These are phyloP conservation scores for Diachasmimorpha longicaudata DNA, from an alignment of 1,140 invertebrate species.

Conservation along the genomic window DNA sequence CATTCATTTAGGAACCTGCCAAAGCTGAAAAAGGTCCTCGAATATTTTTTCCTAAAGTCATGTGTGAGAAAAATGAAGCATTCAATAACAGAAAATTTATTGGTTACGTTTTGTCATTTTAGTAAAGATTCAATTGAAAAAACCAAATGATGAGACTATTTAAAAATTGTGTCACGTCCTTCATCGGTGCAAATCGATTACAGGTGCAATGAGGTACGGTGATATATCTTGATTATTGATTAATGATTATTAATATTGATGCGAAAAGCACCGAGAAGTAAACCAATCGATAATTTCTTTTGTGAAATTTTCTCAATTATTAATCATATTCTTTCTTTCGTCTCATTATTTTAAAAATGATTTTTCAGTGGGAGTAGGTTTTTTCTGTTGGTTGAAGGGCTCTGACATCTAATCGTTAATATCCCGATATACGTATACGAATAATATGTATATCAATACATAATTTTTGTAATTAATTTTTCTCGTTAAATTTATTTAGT, in stretches of 20 bases:
- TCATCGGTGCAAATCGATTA: slow-evolving; percentile 1
- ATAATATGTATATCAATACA: slow-evolving; percentile 22
- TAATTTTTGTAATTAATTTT: slow-evolving; percentile 7
- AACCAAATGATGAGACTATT: neutral
- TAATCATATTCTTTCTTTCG: neutral
- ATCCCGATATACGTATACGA: slow-evolving; percentile 21
- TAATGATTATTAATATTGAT: slow-evolving; percentile 4
- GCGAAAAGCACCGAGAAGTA: neutral
- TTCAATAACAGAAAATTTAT: neutral
- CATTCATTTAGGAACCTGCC: no score
- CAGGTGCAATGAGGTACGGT: neutral
- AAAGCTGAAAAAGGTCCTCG: no score
- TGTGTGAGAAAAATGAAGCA: neutral
- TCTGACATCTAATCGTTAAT: slow-evolving; percentile 23
- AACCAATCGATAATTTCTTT: neutral
- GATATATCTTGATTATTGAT: slow-evolving; percentile 1
- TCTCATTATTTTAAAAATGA: neutral
- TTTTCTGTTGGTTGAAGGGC: neutral
- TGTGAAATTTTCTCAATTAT: neutral
- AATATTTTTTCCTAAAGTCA: no score
- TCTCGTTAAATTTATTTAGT: slow-evolving; percentile 20
- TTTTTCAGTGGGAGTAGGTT: neutral
- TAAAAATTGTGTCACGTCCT: neutral
- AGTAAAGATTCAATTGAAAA: neutral
- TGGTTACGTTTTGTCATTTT: neutral